Conservation (phyloP, 2,797 vertebrate genomes). For the Micropoecilia bifurca region DNA sequence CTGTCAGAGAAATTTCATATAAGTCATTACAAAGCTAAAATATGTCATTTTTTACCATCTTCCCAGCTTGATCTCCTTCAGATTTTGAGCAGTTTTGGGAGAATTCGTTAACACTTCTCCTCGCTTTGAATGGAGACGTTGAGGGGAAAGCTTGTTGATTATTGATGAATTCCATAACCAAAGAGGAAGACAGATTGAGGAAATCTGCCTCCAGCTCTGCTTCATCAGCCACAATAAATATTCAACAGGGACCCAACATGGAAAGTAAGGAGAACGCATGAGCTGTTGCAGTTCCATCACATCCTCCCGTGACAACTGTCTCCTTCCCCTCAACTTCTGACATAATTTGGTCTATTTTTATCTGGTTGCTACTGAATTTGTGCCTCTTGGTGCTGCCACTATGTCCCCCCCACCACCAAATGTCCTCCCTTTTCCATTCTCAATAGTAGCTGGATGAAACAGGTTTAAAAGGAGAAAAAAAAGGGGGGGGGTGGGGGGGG, state of each 20-base stretch:
- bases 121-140: constrained; percentile 10
- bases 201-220: constrained; percentile 31
- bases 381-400: constrained; percentile 25
- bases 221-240: constrained; percentile 44
- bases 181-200: constrained; percentile 30
- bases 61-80: background rate
- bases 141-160: constrained; percentile 31
- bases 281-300: constrained; percentile 9
- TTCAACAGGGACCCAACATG: constrained; percentile 36
- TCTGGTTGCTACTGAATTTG: constrained; percentile 35
- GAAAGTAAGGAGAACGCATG: constrained; percentile 25
- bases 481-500: background rate
- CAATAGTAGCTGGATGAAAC: constrained; percentile 66
- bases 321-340: constrained; percentile 9
- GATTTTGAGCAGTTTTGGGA: background rate
- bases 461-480: constrained; percentile 45
- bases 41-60: background rate
- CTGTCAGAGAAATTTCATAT: background rate
- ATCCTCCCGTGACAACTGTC: background rate
- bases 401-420: constrained; percentile 14
- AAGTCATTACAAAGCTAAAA: background rate
- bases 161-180: constrained; percentile 46
- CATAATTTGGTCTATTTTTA: constrained; percentile 31
- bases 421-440: constrained; percentile 38
- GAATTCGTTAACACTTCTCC: background rate